Conservation (phyloP, 2,797 vertebrate species). For the Fratercula arctica region DNA sequence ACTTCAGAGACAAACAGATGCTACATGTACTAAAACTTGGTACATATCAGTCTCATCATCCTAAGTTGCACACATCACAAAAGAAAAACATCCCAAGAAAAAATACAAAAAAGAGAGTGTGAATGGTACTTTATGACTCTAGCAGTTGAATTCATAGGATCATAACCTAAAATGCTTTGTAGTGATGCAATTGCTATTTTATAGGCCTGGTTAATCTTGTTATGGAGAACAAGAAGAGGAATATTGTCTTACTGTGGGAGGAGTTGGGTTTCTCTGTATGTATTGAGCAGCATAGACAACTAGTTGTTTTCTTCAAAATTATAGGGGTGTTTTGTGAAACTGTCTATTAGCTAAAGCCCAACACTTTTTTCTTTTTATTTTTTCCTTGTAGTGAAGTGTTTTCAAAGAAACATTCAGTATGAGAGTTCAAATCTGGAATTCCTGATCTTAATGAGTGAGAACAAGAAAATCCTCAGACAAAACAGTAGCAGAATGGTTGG, state of each 20-base stretch:
- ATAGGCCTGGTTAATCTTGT: neutral
- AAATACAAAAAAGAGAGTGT: too few relatives aligned
- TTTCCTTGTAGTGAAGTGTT: neutral
- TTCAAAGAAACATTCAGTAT: neutral
- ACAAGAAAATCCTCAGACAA: neutral
- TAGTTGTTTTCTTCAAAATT: neutral
- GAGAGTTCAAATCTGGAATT: neutral
- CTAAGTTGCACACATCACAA: neutral
- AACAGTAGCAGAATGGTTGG: rapidly evolving
- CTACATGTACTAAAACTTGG: neutral
- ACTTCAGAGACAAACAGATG: neutral
- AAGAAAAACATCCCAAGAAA: rapidly evolving
- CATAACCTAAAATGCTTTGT: neutral
- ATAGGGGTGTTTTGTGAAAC: neutral
- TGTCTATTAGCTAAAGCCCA: neutral
- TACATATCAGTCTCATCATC: neutral
- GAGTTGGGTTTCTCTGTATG: neutral
- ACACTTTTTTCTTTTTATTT: rapidly evolving
- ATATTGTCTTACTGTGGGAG: neutral
- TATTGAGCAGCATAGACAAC: neutral
- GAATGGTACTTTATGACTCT: neutral
- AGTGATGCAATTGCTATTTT: neutral
- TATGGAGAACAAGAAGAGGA: neutral
- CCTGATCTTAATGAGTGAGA: neutral
- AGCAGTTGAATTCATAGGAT: neutral